Percentiles rank a stretch among this genome's conserved stretches.
phyloP scores from a whole-genome alignment of 2,888 invertebrate species.

The Lamproptera curius region DNA sequence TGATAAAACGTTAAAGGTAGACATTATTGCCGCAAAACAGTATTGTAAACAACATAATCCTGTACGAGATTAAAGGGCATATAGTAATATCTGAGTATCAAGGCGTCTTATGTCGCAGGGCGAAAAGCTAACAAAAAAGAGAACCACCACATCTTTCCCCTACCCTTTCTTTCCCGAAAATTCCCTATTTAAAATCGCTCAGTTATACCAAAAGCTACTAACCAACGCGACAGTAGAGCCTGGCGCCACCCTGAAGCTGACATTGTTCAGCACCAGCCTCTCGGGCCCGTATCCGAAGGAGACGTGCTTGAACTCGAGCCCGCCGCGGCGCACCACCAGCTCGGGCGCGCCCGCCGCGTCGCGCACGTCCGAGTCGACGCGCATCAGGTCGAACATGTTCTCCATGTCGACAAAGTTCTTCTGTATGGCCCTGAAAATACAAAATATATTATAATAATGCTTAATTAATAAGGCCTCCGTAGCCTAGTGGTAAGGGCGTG shows the following conservation, averaged over 20 bases:
- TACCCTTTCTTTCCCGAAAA: too few species aligned
- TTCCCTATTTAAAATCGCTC: too few species aligned
- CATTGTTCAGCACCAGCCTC: slow-evolving; percentile 84
- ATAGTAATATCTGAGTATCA: too few species aligned
- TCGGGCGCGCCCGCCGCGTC: slow-evolving; percentile 89
- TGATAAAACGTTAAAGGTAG: too few species aligned
- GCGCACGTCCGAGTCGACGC: slow-evolving; percentile 90
- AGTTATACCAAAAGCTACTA: too few species aligned
- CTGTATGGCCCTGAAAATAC: slow-evolving; percentile 88
- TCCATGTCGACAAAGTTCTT: slow-evolving; percentile 99
- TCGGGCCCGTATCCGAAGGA: slow-evolving; percentile 93
- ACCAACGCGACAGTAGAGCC: slow-evolving; percentile 92
- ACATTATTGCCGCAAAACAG: too few species aligned
- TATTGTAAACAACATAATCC: too few species aligned
- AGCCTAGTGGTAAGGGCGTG: too few species aligned
- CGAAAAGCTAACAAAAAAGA: background rate
- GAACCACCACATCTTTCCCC: too few species aligned
- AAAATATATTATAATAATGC: background rate
- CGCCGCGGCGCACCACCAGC: slow-evolving; percentile 82
- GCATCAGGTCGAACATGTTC: slow-evolving; percentile 97
- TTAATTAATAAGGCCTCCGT: too few species aligned
- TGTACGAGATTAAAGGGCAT: too few species aligned
- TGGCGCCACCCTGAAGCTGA: slow-evolving; percentile 87
- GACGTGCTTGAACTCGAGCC: slow-evolving; percentile 93
- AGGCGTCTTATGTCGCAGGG: background rate